A percentile compares a stretch with the other conserved stretches of the same genome.
phyloP scores from a whole-genome alignment of 2,113 vertebrate species.

The Sylvietta virens region DNA sequence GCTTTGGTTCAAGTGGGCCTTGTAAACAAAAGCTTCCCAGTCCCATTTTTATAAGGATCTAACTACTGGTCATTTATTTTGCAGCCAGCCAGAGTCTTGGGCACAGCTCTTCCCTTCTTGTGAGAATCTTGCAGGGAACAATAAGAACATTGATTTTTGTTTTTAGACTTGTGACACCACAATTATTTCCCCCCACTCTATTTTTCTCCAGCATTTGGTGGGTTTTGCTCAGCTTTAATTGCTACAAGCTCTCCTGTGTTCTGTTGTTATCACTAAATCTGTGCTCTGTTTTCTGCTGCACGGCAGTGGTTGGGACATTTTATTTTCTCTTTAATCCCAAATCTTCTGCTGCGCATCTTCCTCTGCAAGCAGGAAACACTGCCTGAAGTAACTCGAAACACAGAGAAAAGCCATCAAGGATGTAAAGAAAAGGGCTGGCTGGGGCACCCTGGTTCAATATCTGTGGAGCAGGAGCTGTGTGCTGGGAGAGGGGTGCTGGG shows the following conservation, averaged over 20 bases:
- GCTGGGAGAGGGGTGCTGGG: not conserved
- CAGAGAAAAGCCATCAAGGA: rapidly evolving
- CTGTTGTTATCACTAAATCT: not conserved
- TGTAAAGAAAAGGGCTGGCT: not conserved
- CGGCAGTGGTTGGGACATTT: not conserved
- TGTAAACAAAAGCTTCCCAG: not conserved
- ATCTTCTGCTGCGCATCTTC: not conserved
- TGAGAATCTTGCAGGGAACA: not conserved
- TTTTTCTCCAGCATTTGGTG: not conserved
- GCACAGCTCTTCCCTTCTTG: not conserved
- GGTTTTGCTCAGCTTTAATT: slow-evolving; percentile 5
- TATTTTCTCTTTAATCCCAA: not conserved
- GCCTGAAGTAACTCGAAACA: not conserved
- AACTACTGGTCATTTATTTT: not conserved
- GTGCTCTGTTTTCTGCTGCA: not conserved
- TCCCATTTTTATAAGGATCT: not conserved
- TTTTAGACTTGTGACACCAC: not conserved
- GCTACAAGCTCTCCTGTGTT: not conserved
- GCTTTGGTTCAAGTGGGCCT: not conserved
- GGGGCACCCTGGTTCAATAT: not conserved
- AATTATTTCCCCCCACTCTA: not conserved
- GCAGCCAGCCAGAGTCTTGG: not conserved
- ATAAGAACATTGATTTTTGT: not conserved
- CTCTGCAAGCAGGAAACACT: not conserved
- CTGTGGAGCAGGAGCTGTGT: not conserved